Evolutionary conservation across 2,797 vertebrate genomes (phyloP), one percentile per base, ranked within the genome.

Genomic region (Psittacula echo): DNA sequence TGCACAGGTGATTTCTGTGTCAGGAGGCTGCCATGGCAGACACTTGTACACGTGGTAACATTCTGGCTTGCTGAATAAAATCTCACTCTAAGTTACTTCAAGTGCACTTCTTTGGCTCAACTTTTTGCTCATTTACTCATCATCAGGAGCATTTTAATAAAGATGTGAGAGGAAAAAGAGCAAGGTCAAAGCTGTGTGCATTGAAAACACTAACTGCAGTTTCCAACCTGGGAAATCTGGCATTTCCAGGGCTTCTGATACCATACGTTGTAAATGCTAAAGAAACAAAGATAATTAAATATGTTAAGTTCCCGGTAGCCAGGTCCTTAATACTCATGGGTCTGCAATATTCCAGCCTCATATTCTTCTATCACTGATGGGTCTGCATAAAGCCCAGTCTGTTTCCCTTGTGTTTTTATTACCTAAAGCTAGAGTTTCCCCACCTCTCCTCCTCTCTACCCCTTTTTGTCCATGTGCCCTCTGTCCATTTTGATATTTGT

Each of bases 101-200:
- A 51, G 56, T 27, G 44, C 47, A 82, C 30, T 32, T 53, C 75
- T 70, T 54, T 77, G 89, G 68, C 51, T 82, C 87, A 91, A 56
- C 61, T 70, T 85, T 45, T 71, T 70, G 21, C 48, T 77, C 65
- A 66, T 83, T 67, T 94, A n/a, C 62, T 85, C 76, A 65, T 72
- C 48, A n/a, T 71, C 56, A 82, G 37, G 27, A 92, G n/a, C 23
- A 37, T 89, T 92, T 87, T 82, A 85, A 92, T 90, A 86, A 92
- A 85, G 54, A 74, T 51, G 64, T 70, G 68, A 76, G 32, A 22
- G 70, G 61, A 82, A 87, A 90, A 90, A 84, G 91, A 90, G 87
- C 87, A 93, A 93, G 78, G 81, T 44, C 87, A 91, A 92, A 85
- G 81, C 81, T 91, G 54, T 29, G 50, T n/a, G 56, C 89, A n/a